A percentile compares a stretch with the other conserved stretches of the same genome.
Conservation (phyloP, 2,113 vertebrate genomes). For the Oreochromis niloticus region DNA sequence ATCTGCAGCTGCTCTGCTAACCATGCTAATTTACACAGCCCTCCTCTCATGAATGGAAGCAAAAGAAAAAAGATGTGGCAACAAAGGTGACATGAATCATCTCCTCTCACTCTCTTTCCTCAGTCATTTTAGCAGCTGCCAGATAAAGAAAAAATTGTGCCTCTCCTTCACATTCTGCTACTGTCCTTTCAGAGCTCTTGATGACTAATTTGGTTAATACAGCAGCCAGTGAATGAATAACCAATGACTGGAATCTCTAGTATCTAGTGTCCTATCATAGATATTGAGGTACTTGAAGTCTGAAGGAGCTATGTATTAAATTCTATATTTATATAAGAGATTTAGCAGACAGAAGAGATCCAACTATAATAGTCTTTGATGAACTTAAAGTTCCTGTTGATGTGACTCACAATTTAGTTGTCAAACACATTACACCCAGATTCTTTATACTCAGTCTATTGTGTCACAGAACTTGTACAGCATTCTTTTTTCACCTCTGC, state of each 20-base stretch:
- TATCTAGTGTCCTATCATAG: background rate
- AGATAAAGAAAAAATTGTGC: background rate
- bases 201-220: conserved; percentile 27
- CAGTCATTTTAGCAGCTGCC: conserved; percentile 5
- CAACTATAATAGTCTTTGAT: conserved; percentile 14
- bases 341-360: background rate
- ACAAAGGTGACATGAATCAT: conserved; percentile 41
- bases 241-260: background rate
- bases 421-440: conserved; percentile 9
- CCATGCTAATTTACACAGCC: conserved; percentile 49
- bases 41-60: conserved; percentile 47
- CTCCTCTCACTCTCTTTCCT: conserved; percentile 10
- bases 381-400: background rate
- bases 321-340: background rate
- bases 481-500: background rate
- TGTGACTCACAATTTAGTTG: conserved; percentile 8
- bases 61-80: background rate
- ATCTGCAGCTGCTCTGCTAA: conserved; percentile 50
- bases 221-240: background rate
- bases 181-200: conserved; percentile 15
- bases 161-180: conserved; percentile 14
- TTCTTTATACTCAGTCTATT: background rate
- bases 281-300: background rate
- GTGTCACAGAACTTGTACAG: background rate
- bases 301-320: background rate